Percentiles rank a stretch among this genome's conserved stretches.
Evolutionary conservation across 2,113 vertebrate species (phyloP).

Genomic region (Oryzias melastigma): DNA sequence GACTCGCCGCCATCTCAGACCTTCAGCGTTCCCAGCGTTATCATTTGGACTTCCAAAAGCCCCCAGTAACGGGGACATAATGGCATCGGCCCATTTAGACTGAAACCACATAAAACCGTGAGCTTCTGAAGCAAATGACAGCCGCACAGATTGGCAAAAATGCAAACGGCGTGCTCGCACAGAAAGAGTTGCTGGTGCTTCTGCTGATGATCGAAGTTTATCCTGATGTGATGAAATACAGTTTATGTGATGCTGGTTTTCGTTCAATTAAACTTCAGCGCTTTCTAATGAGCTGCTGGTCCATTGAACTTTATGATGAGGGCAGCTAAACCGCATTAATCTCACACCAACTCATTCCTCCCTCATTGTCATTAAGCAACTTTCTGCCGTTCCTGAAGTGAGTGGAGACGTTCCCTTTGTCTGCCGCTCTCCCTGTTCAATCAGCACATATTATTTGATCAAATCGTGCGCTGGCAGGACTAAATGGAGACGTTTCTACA

Average conservation of each 20-base stretch:
- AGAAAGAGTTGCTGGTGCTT: conserved; percentile 4
- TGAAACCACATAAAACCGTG: background rate
- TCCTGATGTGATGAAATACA: background rate
- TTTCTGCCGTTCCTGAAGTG: conserved; percentile 4
- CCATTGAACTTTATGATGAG: conserved; percentile 1
- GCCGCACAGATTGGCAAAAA: conserved; percentile 9
- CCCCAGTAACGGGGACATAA: background rate
- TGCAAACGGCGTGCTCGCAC: conserved; percentile 1
- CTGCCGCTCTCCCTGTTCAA: conserved; percentile 30
- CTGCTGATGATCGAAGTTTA: background rate
- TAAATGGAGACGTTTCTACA: conserved; percentile 50
- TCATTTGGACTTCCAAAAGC: no score
- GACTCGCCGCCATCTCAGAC: no score
- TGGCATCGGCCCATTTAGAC: background rate
- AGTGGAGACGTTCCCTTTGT: conserved; percentile 5
- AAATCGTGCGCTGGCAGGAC: conserved; percentile 52
- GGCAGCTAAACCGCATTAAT: conserved; percentile 6
- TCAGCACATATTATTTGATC: conserved; percentile 57
- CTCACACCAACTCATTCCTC: conserved; percentile 11
- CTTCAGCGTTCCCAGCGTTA: no score
- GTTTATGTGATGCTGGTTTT: background rate
- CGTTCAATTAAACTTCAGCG: conserved; percentile 14
- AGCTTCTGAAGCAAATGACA: conserved; percentile 1
- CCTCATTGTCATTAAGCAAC: conserved; percentile 25
- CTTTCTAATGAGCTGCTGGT: conserved; percentile 1